phyloP scores from a whole-genome alignment of 2,113 vertebrate genomes.

The Bubo bubo region DNA sequence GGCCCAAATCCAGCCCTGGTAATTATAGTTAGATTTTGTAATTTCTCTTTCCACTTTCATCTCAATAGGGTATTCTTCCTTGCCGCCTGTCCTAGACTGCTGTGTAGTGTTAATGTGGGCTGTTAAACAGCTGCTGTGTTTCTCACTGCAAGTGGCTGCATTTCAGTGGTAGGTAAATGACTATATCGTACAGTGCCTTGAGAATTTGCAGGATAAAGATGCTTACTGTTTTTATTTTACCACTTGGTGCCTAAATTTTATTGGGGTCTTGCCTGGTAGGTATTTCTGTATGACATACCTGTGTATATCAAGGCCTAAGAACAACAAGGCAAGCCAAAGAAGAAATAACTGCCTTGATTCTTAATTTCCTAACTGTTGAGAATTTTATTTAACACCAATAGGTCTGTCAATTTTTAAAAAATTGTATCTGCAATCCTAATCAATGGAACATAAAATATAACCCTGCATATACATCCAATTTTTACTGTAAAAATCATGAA shows the following conservation, averaged over 20 bases:
- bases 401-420: neutral
- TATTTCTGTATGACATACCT: neutral
- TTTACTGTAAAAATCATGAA: neutral
- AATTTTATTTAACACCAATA: neutral
- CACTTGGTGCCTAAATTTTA: neutral
- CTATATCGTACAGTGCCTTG: neutral
- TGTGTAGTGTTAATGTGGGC: slow-evolving; percentile 27
- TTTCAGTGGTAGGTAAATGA: slow-evolving; percentile 29
- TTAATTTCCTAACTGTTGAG: neutral
- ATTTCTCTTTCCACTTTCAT: slow-evolving; percentile 52
- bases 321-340: neutral
- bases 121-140: slow-evolving; percentile 60
- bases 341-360: neutral
- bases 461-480: fast-evolving
- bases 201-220: slow-evolving; percentile 2
- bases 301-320: neutral
- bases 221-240: neutral
- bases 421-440: neutral
- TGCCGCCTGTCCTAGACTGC: slow-evolving; percentile 28
- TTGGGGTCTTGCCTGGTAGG: neutral
- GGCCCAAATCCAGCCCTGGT: slow-evolving; percentile 7
- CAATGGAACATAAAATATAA: neutral
- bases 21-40: slow-evolving; percentile 56
- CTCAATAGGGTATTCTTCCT: slow-evolving; percentile 54
- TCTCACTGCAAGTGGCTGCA: slow-evolving; percentile 25